Base-by-base conservation (phyloP, 2,797 vertebrate genomes). In the Coluber constrictor region DNA sequence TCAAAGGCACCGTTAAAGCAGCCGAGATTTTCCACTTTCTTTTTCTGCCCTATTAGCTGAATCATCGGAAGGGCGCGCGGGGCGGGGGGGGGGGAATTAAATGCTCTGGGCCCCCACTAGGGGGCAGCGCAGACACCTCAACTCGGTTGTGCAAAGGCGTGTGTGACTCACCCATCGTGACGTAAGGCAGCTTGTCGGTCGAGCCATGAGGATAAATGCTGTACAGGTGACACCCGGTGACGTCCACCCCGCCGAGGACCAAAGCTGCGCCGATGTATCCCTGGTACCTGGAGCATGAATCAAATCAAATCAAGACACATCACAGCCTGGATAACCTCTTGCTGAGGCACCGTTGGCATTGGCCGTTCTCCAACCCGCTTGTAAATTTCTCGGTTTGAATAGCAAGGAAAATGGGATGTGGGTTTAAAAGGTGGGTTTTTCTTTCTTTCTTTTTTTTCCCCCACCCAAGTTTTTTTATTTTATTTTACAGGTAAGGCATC, bases 191-290 rank as follows among this genome's bases (percentile, higher is more conserved):
- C 94, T 99, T 99, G 97, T 99, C 99, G 5, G 99, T 99, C 8
- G 99, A 99, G 79, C 99, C 99, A 0, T 99, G 99, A 55, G 99
- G 99, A 96, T 99, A 99, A 96, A 99, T 99, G 98, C 99, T 98
- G 97, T 99, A 99, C 20, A 99, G 98, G 94, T 99, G 99, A 56
- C 98, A 98, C 0, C 99, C 99, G 0, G 98, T 98, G 94, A 98
- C 98, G 92, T 99, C 99, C 15, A 99, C 98, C 43, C 99, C 99
- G 15, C 99, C 99, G 32, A 99, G 97, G 56, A 99, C 99, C 95
- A 99, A 97, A 9, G 99, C 97, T 1, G 99, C 99, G 0, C 99
- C 99, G 20, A 99, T 99, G 97, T 99, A 99, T 94, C 99, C 99
- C 96, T 99, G 99, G 96, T 99, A 99, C 97, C 99, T 99, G 95